Percentiles rank a stretch among this genome's conserved stretches.
Evolutionary conservation across 2,113 vertebrate genomes (phyloP).

Genomic region (Holacanthus passer): DNA sequence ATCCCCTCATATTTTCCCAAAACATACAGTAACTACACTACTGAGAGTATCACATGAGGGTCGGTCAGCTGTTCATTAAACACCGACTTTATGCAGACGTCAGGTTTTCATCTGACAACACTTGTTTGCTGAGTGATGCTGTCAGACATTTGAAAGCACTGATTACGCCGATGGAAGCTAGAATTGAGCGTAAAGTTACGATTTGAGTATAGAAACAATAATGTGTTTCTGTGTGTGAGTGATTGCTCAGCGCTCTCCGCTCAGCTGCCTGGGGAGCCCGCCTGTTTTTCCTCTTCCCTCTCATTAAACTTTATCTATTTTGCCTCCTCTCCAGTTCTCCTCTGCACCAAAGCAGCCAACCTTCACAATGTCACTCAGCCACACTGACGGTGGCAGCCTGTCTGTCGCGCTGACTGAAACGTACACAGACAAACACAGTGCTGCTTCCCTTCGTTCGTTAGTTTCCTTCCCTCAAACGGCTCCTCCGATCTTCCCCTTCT

Average conservation of each 20-base stretch:
- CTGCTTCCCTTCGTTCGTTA: neutral
- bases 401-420: constrained; percentile 20
- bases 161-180: constrained; percentile 36
- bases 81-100: neutral
- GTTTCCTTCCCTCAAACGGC: neutral
- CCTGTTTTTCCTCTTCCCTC: constrained; percentile 57
- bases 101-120: neutral
- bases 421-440: constrained; percentile 23
- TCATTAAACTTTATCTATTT: constrained; percentile 66
- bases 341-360: constrained; percentile 46
- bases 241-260: constrained; percentile 46
- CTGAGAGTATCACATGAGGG: neutral
- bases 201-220: constrained; percentile 48
- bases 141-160: constrained; percentile 28
- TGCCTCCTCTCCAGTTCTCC: constrained; percentile 33
- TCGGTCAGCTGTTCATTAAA: constrained; percentile 8
- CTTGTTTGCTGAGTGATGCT: neutral
- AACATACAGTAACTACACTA: neutral
- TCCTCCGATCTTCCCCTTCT: neutral
- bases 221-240: constrained; percentile 24
- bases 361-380: constrained; percentile 50
- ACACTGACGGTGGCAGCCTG: neutral
- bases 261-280: constrained; percentile 44
- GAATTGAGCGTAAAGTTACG: constrained; percentile 5
- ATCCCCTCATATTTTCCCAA: neutral